A percentile compares a stretch with the other conserved stretches of the same genome.
phyloP scores from a whole-genome alignment of 2,888 invertebrate species.

The Pomacea canaliculata region DNA sequence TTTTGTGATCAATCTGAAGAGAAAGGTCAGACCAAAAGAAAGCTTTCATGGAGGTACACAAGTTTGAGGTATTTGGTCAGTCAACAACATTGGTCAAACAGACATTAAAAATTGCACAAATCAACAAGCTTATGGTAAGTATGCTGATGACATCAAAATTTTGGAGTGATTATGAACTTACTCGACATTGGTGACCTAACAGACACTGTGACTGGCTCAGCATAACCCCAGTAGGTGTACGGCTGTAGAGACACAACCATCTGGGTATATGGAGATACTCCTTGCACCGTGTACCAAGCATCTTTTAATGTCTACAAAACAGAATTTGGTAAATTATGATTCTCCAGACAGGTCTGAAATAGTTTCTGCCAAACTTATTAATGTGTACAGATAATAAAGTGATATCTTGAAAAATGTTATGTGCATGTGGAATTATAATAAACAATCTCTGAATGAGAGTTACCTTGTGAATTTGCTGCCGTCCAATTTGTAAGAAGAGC shows the following conservation, averaged over 20 bases:
- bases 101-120: too few relatives aligned
- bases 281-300: conserved; percentile 45
- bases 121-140: too few relatives aligned
- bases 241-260: conserved; percentile 83
- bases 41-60: too few relatives aligned
- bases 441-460: background rate
- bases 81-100: too few relatives aligned
- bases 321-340: background rate
- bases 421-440: background rate
- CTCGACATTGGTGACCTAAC: conserved; percentile 83
- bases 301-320: conserved; percentile 59
- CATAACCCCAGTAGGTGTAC: conserved; percentile 86
- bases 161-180: conserved; percentile 30
- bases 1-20: too few relatives aligned
- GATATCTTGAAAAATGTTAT: background rate
- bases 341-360: too few relatives aligned
- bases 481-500: conserved; percentile 71
- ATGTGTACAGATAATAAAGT: background rate
- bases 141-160: too few relatives aligned
- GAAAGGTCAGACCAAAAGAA: too few relatives aligned
- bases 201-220: conserved; percentile 72
- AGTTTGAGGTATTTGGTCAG: too few relatives aligned
- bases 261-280: conserved; percentile 77
- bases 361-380: too few relatives aligned
- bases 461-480: conserved; percentile 33